Base-by-base conservation (phyloP, 2,113 vertebrate genomes). In the Chionomys nivalis region DNA sequence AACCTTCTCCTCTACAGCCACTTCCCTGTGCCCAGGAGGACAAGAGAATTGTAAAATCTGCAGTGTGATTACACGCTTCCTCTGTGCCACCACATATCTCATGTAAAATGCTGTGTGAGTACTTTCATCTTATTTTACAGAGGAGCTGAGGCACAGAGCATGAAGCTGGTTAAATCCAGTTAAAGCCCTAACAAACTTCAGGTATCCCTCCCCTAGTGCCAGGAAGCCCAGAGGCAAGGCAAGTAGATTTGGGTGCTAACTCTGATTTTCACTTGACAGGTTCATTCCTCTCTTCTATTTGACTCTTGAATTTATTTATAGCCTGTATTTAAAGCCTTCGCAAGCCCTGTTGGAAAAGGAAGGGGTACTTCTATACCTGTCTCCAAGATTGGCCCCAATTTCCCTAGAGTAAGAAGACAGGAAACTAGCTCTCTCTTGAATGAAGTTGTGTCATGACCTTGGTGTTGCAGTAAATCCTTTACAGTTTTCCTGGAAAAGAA, bases 301-400 rank as follows among this genome's bases (percentile, higher is more conserved):
- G 68, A 85, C 58, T 73, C 26, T 93, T 89, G 58, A 63, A 87
- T 94, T 91, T 91, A 87, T 94, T 91, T 91, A 91, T 49, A 93
- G 39, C 75, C 87, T 81, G 11, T 87, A 73, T 94, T 61, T 96
- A 92, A 92, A 95, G 72, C 52, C 49, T 61, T 26, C 2, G 66
- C 73, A 68, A 87, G 83, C 17, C 49, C 17, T 89, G 14, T 16
- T 70, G 39, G 82, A 85, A 90, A 31, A 87, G 61, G 73, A 96
- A 78, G 87, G 75, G 90, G 28, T 9, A 21, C 70, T 90, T 93
- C 86, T 66, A 76, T 78, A 85, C 58, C 47, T 63, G 58, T 65
- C 47, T 91, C 36, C 23, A 85, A 49, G 61, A 85, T 44, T 44
- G 28, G 73, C 61, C 63, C 36, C 86, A 63, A 28, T 92, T 92